Conservation (phyloP, 2,888 invertebrate species). For the Ectobius pallidus region DNA sequence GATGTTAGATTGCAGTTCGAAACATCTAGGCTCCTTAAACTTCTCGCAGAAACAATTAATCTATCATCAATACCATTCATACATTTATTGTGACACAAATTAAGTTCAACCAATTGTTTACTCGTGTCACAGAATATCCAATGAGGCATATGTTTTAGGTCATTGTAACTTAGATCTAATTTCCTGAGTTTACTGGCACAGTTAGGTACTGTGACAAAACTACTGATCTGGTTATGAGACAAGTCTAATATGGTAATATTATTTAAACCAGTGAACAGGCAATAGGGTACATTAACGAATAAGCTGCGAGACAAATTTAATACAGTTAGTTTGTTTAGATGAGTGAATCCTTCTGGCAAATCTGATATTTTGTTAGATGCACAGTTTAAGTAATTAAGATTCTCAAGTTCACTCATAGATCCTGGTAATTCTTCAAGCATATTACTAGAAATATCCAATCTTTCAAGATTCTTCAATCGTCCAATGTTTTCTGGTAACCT, state of each 20-base stretch:
- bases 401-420: background rate
- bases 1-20: background rate
- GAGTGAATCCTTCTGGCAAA: background rate
- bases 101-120: background rate
- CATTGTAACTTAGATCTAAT: background rate
- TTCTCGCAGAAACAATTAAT: background rate
- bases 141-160: background rate
- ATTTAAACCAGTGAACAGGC: background rate
- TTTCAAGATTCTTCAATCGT: background rate
- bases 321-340: background rate
- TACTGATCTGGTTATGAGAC: constrained; percentile 8
- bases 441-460: constrained; percentile 2
- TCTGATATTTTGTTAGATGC: background rate
- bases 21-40: background rate
- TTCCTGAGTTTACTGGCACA: constrained; percentile 6
- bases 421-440: background rate
- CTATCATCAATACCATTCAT: background rate
- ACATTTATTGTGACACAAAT: background rate
- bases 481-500: background rate
- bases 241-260: constrained; percentile 16
- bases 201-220: constrained; percentile 5
- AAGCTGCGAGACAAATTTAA: background rate
- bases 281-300: constrained; percentile 2
- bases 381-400: background rate
- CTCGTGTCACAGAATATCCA: background rate